Evolutionary conservation across 2,113 vertebrate genomes (phyloP), one percentile per base, ranked within the genome.

Genomic region (Fulica atra): DNA sequence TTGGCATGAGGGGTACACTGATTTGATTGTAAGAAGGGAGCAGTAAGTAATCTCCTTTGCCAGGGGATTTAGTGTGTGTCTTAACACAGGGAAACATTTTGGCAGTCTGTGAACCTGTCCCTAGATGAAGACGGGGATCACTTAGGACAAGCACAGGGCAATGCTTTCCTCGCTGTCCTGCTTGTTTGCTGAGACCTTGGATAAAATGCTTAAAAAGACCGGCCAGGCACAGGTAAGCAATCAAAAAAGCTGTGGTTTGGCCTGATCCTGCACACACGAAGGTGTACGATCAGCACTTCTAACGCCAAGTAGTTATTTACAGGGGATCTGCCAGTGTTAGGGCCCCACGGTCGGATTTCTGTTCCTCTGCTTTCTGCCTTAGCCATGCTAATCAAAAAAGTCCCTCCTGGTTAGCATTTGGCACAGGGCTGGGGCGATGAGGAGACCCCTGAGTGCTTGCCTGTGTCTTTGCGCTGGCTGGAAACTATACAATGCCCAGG

Each of bases 1-100:
- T 2, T 4, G 57, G 36, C 40, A 5, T 10, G 28, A 21, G 20
- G 16, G n/a, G 31, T 2, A 13, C 44, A 0, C 19, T 4, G 53
- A 6, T 50, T 20, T 15, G 29, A 4, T 10, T 50, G 9, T 10
- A 20, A 23, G 16, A 44, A 51, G 2, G 20, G 0, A 20, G 10
- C 0, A 3, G 5, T 8, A 38, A 33, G 15, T 7, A 13, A 38
- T 6, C 26, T 25, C 2, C 0, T 35, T 23, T 33, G 20, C 31
- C 9, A 0, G 44, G 33, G 35, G 36, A 9, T 44, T 86, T 51
- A 13, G 8, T 0, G 17, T 5, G 11, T 10, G 24, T 38, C 80
- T 57, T 15, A 36, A 42, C 8, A 3, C 0, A 1, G 64, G 31
- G 29, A 36, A 51, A 35, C 2, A 1, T 48, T 86, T 42, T 33